phyloP scores from a whole-genome alignment of 2,113 vertebrate species.

The Pungitius pungitius region DNA sequence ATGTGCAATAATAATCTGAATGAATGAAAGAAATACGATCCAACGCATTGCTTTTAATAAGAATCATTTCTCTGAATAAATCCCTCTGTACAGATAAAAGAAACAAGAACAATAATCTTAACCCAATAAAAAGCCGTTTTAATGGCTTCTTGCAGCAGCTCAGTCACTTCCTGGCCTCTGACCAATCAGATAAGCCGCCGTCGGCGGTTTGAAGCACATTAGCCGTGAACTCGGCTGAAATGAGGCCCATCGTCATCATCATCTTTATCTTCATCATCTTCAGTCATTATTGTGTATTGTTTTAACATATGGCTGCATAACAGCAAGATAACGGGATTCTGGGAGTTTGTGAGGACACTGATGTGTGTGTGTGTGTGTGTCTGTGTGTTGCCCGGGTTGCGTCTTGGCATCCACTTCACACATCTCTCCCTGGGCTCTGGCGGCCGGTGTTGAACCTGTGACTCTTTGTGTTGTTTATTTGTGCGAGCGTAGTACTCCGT shows the following conservation, averaged over 20 bases:
- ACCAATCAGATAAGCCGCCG: constrained; percentile 70
- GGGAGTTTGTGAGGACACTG: constrained; percentile 3
- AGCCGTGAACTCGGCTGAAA: constrained; percentile 65
- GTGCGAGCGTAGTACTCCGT: too few species aligned
- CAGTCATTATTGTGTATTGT: constrained; percentile 45
- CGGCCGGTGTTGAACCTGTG: too few species aligned
- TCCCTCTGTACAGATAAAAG: too few species aligned
- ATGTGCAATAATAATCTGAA: constrained; percentile 33
- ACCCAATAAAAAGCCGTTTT: too few species aligned
- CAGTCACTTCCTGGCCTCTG: constrained; percentile 42
- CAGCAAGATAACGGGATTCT: constrained; percentile 13
- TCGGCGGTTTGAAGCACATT: constrained; percentile 65
- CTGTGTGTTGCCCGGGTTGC: constrained; percentile 11
- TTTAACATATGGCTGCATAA: constrained; percentile 32
- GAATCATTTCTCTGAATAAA: too few species aligned
- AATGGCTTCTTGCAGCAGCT: constrained; percentile 12
- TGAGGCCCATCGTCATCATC: constrained; percentile 43
- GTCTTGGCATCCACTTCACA: too few species aligned
- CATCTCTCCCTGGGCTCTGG: too few species aligned
- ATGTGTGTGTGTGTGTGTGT: constrained; percentile 8
- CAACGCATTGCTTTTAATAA: too few species aligned
- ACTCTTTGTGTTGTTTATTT: too few species aligned
- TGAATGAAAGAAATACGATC: too few species aligned
- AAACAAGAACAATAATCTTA: too few species aligned
- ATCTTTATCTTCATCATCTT: constrained; percentile 17